phyloP scores from a whole-genome alignment of 2,113 vertebrate species.

The Atrichornis clamosus region DNA sequence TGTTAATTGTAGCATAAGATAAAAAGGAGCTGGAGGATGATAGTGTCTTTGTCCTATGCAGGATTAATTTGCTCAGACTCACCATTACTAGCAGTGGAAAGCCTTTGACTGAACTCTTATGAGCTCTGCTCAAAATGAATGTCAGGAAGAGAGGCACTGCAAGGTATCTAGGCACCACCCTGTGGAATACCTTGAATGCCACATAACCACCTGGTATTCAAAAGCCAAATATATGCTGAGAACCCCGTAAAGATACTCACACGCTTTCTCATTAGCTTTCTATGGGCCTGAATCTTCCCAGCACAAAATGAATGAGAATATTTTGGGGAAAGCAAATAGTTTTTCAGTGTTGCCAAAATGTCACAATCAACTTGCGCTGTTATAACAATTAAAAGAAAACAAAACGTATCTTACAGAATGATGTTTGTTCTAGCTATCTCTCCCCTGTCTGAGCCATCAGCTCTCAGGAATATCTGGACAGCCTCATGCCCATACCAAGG shows the following conservation, averaged over 20 bases:
- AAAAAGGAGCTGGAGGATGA: background rate
- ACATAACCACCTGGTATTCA: background rate
- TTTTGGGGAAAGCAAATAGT: background rate
- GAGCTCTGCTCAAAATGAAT: background rate
- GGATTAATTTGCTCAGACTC: background rate
- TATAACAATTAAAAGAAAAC: background rate
- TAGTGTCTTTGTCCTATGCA: background rate
- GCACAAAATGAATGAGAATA: background rate
- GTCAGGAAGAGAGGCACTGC: background rate
- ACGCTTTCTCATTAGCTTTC: background rate
- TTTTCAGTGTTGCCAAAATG: background rate
- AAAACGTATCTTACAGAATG: background rate
- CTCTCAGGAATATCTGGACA: background rate
- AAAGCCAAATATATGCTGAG: background rate
- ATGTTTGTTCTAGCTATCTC: background rate
- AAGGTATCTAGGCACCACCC: background rate
- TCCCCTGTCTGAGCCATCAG: background rate
- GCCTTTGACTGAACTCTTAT: background rate
- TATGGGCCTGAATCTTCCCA: background rate
- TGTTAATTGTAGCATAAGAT: background rate
- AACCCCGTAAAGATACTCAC: background rate
- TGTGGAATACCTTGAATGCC: background rate
- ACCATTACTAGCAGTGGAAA: background rate
- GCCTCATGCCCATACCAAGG: background rate
- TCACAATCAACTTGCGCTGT: background rate